A percentile compares a stretch with the other conserved stretches of the same genome.
These are phyloP conservation scores for Coccyzus lansbergi DNA, from an alignment of 2,797 vertebrate genomes.

Conservation along the genomic window DNA sequence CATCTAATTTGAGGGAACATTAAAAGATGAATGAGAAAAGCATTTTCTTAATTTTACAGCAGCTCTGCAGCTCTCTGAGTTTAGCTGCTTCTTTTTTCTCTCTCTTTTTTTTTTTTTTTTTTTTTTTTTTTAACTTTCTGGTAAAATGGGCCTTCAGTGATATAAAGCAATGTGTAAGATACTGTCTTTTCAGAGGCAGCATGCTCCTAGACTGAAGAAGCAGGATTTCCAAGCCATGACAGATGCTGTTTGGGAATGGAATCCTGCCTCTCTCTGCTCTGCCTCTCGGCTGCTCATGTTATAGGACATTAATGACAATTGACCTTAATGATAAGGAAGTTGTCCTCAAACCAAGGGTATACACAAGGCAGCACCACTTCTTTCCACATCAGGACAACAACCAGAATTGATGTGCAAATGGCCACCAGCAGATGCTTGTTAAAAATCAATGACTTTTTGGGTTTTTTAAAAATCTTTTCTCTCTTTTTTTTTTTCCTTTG, in stretches of 20 bases:
- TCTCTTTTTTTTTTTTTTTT: neutral
- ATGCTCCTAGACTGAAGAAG: neutral
- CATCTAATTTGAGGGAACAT: conserved; percentile 41
- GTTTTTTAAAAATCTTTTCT: neutral
- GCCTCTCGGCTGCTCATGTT: conserved; percentile 9
- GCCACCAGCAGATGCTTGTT: conserved; percentile 22
- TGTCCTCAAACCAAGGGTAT: conserved; percentile 31
- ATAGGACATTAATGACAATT: conserved; percentile 34
- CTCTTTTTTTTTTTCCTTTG: neutral
- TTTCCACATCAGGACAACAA: conserved; percentile 6
- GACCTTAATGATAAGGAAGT: conserved; percentile 29
- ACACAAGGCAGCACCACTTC: neutral
- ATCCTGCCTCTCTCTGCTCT: neutral
- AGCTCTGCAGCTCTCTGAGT: neutral
- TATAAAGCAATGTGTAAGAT: neutral
- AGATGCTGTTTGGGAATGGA: neutral
- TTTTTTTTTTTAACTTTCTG: neutral
- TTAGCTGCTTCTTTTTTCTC: neutral
- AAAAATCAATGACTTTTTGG: neutral
- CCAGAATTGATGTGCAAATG: conserved; percentile 5
- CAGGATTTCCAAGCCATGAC: neutral
- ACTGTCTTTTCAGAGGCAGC: neutral
- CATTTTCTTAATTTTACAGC: conserved; percentile 2
- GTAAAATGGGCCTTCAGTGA: neutral
- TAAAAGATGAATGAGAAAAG: conserved; percentile 31